Percentiles rank a stretch among this genome's conserved stretches.
Evolutionary conservation across 2,888 invertebrate genomes (phyloP).

Genomic region (Meteorus colon): DNA sequence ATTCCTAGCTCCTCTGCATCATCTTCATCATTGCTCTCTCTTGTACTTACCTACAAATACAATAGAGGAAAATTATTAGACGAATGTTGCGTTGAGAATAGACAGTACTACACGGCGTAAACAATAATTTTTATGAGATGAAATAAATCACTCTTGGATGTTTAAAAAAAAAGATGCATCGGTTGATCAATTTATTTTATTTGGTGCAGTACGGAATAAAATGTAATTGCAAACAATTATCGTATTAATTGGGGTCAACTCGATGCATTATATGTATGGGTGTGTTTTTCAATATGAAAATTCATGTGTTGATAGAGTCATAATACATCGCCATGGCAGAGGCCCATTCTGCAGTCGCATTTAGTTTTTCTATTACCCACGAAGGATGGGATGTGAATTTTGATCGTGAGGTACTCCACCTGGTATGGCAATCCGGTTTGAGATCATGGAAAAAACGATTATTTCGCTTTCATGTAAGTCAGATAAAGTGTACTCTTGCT

Average conservation of each 20-base stretch:
- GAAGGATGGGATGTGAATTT: constrained; percentile 99
- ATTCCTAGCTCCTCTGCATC: neutral
- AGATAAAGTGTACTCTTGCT: neutral
- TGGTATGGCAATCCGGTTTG: constrained; percentile 95
- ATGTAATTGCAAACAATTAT: neutral
- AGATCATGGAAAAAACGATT: constrained; percentile 96
- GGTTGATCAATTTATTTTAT: too few species aligned
- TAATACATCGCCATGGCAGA: constrained; percentile 86
- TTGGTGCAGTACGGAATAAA: neutral
- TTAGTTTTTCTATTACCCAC: constrained; percentile 97
- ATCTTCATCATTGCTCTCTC: neutral
- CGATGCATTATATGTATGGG: neutral
- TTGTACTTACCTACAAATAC: neutral
- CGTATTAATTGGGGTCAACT: neutral
- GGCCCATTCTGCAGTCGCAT: constrained; percentile 98
- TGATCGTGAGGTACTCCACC: constrained; percentile 95
- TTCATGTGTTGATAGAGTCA: constrained; percentile 6
- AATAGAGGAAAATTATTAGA: neutral
- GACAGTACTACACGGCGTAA: neutral
- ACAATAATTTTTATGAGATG: neutral
- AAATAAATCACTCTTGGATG: too few species aligned
- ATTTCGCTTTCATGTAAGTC: constrained; percentile 90
- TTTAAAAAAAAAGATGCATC: neutral
- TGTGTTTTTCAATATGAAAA: too few species aligned
- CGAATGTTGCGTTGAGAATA: neutral